These are phyloP conservation scores for Cryptus viduatorius DNA, from an alignment of 2,888 invertebrate genomes.

Conservation along the genomic window DNA sequence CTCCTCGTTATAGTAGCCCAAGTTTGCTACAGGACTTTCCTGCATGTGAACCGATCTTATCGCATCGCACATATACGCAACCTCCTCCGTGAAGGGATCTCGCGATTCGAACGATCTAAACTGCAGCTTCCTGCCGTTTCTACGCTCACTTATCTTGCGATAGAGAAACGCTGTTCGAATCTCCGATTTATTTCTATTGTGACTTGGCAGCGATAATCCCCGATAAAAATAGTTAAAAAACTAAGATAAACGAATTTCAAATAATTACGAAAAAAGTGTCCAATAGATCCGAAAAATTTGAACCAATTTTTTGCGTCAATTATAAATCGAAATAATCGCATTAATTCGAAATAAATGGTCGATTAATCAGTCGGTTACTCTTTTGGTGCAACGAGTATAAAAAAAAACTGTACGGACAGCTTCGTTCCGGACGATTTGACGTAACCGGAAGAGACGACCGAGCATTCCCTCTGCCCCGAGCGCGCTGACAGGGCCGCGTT, in stretches of 20 bases:
- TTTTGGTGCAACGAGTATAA: not conserved
- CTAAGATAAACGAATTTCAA: too few relatives aligned
- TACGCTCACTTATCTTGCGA: not conserved
- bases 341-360: not conserved
- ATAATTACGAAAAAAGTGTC: too few relatives aligned
- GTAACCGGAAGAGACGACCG: slow-evolving; percentile 61
- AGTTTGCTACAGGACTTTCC: slow-evolving; percentile 63
- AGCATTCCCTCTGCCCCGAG: slow-evolving; percentile 4
- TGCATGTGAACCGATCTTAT: slow-evolving; percentile 75
- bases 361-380: not conserved
- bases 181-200: not conserved
- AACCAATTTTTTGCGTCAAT: too few relatives aligned
- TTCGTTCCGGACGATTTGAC: slow-evolving; percentile 54
- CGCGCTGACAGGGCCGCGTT: slow-evolving; percentile 15
- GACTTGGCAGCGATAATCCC: not conserved
- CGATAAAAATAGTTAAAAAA: too few relatives aligned
- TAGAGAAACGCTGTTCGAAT: slow-evolving; percentile 1
- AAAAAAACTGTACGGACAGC: not conserved
- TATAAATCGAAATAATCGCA: not conserved
- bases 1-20: slow-evolving; percentile 67
- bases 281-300: too few relatives aligned
- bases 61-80: slow-evolving; percentile 48
- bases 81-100: slow-evolving; percentile 43
- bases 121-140: slow-evolving; percentile 54
- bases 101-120: slow-evolving; percentile 54